These are phyloP conservation scores for Hirtodrosophila alboralis DNA, from an alignment of 2,888 invertebrate species.

Conservation along the genomic window DNA sequence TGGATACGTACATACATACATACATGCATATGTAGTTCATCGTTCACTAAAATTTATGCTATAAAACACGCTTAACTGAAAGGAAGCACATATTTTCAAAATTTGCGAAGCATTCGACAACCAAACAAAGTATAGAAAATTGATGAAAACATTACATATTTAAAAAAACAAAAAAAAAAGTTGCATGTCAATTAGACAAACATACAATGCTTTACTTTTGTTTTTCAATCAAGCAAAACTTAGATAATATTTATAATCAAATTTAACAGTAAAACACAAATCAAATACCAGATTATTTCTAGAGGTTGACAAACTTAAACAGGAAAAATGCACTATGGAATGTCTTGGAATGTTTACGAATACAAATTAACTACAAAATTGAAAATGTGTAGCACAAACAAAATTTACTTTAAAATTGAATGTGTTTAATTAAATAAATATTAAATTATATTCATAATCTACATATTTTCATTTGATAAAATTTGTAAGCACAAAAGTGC, in stretches of 20 bases:
- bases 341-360: constrained; percentile 34
- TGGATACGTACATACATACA: constrained; percentile 53
- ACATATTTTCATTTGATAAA: constrained; percentile 25
- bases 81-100: constrained; percentile 82
- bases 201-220: constrained; percentile 41
- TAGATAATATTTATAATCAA: background rate
- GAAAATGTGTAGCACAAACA: constrained; percentile 54
- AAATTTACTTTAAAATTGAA: constrained; percentile 34
- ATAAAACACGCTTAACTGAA: constrained; percentile 81
- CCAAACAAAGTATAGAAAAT: constrained; percentile 29
- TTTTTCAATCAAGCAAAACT: constrained; percentile 23
- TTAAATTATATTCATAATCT: constrained; percentile 46
- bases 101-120: constrained; percentile 52
- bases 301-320: constrained; percentile 13
- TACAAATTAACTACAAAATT: constrained; percentile 47
- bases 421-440: constrained; percentile 47
- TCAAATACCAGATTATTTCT: constrained; percentile 17
- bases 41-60: constrained; percentile 81
- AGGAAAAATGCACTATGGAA: constrained; percentile 15
- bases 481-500: constrained; percentile 40
- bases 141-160: constrained; percentile 38
- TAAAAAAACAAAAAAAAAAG: constrained; percentile 32
- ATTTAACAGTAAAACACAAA: constrained; percentile 4
- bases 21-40: constrained; percentile 51
- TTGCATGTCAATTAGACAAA: constrained; percentile 41